Evolutionary conservation across 2,113 vertebrate species (phyloP), one percentile per base, ranked within the genome.

Genomic region (Ramphastos sulfuratus): DNA sequence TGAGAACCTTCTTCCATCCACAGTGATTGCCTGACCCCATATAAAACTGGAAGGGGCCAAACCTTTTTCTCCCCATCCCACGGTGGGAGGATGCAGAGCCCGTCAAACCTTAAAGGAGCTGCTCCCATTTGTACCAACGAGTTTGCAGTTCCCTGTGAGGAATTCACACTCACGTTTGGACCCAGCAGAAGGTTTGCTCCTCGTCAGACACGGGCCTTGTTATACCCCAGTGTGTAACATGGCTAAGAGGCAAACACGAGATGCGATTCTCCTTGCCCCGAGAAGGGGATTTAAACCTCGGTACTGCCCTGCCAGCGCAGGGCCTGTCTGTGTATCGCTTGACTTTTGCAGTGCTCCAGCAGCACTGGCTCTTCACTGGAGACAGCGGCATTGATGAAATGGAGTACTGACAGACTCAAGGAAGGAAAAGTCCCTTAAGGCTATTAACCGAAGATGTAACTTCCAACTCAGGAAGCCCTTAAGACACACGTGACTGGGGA

Each of bases 11-110:
- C 85, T 78, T 73, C 92, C 96, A 94, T 77, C 96, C 96, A 48
- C 78, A 4, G 81, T 96, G 97, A 97, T 97, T 96, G 95, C 89
- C 96, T 97, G 97, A 98, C 98, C 98, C 93, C 97, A 95, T 91
- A 92, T 93, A 94, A 96, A 97, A 93, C 85, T 58, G 75, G 88
- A 94, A 94, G 87, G 95, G 95, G 95, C 95, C 7, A 23, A 73
- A 23, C 86, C 93, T 52, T 52, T 89, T 84, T 58, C 86, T 74
- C 8, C 92, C 90, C 55, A 6, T 30, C 78, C 66, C 60, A 25
- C 18, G n/a, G 4, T 27, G 4, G 63, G 48, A 82, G 87, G 93
- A 82, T 10, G 37, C 69, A 15, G 64, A 94, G 60, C 37, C 35
- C 76, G 71, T 50, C 77, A 27, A 92, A 73, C 75, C 92, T 69